These are phyloP conservation scores for Mesodorylaimus sp. DNA, from an alignment of 2,888 invertebrate genomes.

Conservation along the genomic window DNA sequence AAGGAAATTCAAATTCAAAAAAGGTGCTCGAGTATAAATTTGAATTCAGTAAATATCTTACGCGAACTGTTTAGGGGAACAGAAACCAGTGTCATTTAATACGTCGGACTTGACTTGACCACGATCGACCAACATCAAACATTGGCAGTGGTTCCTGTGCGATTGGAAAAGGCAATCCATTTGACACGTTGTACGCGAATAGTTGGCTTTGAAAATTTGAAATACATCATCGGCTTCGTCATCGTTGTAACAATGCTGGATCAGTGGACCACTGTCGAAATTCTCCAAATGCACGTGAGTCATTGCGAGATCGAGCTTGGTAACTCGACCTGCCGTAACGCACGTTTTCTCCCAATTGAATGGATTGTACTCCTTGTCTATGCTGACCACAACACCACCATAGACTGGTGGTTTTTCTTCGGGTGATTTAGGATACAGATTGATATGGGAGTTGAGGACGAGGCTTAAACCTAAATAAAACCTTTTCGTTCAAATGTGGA, in stretches of 20 bases:
- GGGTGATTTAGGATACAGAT: background rate
- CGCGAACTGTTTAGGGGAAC: background rate
- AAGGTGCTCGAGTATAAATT: no score
- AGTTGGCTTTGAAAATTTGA: background rate
- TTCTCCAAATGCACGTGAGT: background rate
- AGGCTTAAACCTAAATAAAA: no score
- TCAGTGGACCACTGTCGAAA: background rate
- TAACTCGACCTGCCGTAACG: background rate
- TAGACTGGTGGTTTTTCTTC: background rate
- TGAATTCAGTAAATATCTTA: no score
- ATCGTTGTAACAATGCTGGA: background rate
- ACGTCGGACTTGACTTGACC: background rate
- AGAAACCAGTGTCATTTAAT: background rate
- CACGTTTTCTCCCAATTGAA: no score
- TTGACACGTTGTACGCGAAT: background rate
- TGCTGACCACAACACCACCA: no score
- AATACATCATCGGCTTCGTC: background rate
- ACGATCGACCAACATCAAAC: background rate
- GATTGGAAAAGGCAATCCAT: background rate
- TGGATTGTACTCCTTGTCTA: no score
- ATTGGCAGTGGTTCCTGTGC: background rate
- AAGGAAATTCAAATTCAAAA: no score
- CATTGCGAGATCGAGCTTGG: background rate
- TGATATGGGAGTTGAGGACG: background rate
- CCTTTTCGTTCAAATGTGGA: no score